Base-by-base conservation (phyloP, 1,140 invertebrate genomes). In the Ooceraea biroi region DNA sequence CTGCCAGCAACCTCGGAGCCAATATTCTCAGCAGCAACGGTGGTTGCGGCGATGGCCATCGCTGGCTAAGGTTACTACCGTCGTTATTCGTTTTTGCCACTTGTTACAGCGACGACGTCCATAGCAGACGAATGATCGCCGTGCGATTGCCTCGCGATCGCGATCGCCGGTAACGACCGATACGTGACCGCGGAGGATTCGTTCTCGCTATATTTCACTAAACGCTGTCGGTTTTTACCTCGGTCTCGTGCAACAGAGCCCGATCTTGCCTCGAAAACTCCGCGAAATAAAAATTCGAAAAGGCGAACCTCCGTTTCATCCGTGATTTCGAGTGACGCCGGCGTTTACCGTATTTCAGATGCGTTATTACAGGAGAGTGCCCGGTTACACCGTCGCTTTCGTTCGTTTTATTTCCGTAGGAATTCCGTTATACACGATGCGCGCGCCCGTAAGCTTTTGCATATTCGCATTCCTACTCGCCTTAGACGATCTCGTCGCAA, bases 31-130 rank as follows among this genome's bases (percentile, higher is more conserved):
- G 14, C 58, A 14, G 22, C 46, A 8, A 7, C 36, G 36, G 7
- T 7, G 36, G 7, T n/a, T n/a, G 19, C 22, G 27, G 27, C 57
- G 30, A 11, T n/a, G 27, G 25, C 46, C 19, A 57, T 72, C 52
- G 22, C 57, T 27, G 63, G 63, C 41, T 65, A 44, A 44, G 41
- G 63, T 48, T 68, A 46, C 65, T 68, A 5, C 73, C 25, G 19
- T 50, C 22, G 44, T 61, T 76, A 30, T 76, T 76, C 73, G 44
- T 68, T 68, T 76, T 76, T 36, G 46, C 44, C 25, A 63, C 65
- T 66, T 66, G 63, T 46, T 66, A 74, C 57, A 46, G 57, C 46
- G 72, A 41, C 72, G 25, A 12, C 27, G 25, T 19, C 22, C 25
- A 5, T 61, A 48, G n/a, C 27, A 14, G n/a, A 48, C n/a, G 17